A percentile compares a stretch with the other conserved stretches of the same genome.
Conservation (phyloP, 1,140 invertebrate genomes). For the Drosophila pachea region DNA sequence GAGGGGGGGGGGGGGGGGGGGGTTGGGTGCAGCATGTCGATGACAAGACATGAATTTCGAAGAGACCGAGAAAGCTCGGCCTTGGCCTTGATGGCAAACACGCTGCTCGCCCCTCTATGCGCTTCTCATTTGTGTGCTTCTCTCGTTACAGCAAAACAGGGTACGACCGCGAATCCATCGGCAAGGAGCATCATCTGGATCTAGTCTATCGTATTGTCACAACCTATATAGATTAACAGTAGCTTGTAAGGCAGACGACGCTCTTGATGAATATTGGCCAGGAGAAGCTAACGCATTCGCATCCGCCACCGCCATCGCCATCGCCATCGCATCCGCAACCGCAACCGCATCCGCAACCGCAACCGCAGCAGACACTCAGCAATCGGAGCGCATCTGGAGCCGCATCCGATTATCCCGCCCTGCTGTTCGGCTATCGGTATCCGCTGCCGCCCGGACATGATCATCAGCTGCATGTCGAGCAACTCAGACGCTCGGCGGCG, state of each 20-base stretch:
- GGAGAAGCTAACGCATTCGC: constrained; percentile 60
- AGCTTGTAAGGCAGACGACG: constrained; percentile 39
- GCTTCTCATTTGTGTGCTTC: too few species aligned
- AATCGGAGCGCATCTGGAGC: too few species aligned
- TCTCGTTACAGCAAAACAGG: constrained; percentile 25
- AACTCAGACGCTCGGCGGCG: constrained; percentile 14
- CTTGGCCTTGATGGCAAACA: too few species aligned
- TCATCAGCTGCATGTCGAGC: constrained; percentile 9
- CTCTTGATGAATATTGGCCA: constrained; percentile 70
- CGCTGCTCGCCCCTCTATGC: too few species aligned
- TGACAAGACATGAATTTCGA: constrained; percentile 10
- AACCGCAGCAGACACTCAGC: too few species aligned
- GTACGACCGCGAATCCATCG: constrained; percentile 16
- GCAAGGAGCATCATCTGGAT: constrained; percentile 14
- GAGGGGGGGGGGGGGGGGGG: neutral
- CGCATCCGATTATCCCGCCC: constrained; percentile 26
- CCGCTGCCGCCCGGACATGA: constrained; percentile 45
- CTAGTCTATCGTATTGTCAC: constrained; percentile 55
- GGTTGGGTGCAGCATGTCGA: neutral
- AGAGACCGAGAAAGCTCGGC: too few species aligned
- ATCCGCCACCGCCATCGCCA: too few species aligned
- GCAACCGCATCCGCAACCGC: too few species aligned
- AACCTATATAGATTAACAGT: constrained; percentile 41
- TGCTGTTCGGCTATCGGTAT: constrained; percentile 53
- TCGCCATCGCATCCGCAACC: too few species aligned